These are phyloP conservation scores for Bugula neritina DNA, from an alignment of 2,888 invertebrate genomes.

Conservation along the genomic window DNA sequence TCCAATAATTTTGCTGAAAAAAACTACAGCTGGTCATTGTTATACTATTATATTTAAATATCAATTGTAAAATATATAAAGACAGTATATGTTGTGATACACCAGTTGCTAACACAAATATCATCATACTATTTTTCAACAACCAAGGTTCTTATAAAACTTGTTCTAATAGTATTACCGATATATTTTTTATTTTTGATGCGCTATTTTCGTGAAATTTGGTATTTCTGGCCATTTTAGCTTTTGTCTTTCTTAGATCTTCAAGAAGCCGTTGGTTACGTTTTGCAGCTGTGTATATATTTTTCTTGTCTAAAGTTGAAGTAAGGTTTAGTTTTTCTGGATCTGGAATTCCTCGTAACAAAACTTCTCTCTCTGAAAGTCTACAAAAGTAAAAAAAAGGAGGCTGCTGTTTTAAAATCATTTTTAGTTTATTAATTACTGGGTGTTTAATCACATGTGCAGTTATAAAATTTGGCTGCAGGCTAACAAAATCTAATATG, in stretches of 20 bases:
- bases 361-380: neutral
- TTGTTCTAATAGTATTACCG: no score
- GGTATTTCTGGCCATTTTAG: slow-evolving; percentile 18
- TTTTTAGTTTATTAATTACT: neutral
- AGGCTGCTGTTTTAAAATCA: neutral
- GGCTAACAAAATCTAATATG: no score
- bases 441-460: neutral
- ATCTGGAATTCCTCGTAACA: slow-evolving; percentile 7
- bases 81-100: no score
- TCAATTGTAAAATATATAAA: neutral
- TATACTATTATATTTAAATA: neutral
- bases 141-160: no score
- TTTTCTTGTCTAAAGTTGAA: neutral
- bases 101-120: no score
- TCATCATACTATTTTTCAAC: no score
- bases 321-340: neutral
- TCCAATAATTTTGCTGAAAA: slow-evolving; percentile 20
- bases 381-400: neutral
- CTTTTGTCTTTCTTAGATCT: slow-evolving; percentile 22
- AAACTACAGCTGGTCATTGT: neutral
- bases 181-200: neutral
- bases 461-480: no score
- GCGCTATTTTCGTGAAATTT: slow-evolving; percentile 3
- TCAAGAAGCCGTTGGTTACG: slow-evolving; percentile 7
- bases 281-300: neutral